These are phyloP conservation scores for Zoanthus solanderi DNA, from an alignment of 92 coral and sea anemone genomes.

Conservation along the genomic window DNA sequence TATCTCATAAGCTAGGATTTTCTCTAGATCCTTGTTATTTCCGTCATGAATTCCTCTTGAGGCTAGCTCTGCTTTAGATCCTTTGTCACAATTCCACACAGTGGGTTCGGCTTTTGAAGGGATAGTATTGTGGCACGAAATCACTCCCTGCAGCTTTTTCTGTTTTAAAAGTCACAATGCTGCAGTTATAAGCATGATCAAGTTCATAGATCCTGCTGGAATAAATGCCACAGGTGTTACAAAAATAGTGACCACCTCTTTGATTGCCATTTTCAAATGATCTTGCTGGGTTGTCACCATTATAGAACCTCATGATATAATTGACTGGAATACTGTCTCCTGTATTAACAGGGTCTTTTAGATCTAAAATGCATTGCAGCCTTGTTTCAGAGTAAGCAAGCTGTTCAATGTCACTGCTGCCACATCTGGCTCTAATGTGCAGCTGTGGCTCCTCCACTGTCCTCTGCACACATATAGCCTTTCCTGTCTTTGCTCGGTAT, in stretches of 20 bases:
- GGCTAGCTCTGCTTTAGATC: not conserved
- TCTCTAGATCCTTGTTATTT: no score
- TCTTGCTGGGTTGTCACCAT: not conserved
- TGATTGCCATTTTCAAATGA: not conserved
- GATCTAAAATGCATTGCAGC: not conserved
- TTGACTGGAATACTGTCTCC: not conserved
- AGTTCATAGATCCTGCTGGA: no score
- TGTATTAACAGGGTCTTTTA: not conserved
- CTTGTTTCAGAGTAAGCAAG: slow-evolving; percentile 7
- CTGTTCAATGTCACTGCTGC: not conserved
- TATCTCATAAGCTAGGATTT: no score
- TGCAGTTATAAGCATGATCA: not conserved
- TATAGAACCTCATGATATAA: not conserved
- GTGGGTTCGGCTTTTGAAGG: not conserved
- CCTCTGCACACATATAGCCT: not conserved
- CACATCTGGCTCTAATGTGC: not conserved
- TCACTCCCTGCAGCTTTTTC: not conserved
- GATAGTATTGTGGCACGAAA: not conserved
- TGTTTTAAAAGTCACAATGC: not conserved
- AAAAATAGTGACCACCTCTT: not conserved
- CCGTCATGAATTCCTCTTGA: not conserved
- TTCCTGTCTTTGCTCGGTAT: not conserved
- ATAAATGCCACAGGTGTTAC: not conserved
- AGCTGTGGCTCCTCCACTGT: not conserved
- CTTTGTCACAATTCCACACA: not conserved